These are phyloP conservation scores for Spicauda simplicius DNA, from an alignment of 2,888 invertebrate genomes.

Conservation along the genomic window DNA sequence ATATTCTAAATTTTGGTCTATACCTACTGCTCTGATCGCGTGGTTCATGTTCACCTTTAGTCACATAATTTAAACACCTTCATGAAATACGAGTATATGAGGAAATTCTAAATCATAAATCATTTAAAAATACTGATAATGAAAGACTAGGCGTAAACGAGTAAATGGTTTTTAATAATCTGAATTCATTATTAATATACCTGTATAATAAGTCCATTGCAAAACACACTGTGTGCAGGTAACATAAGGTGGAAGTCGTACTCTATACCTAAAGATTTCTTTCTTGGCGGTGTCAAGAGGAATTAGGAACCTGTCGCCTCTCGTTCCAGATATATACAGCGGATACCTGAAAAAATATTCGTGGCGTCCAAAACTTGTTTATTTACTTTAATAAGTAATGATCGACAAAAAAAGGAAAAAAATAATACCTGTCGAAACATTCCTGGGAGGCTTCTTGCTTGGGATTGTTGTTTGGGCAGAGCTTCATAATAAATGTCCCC, in stretches of 20 bases:
- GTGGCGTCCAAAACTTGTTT: background rate
- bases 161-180: background rate
- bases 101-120: no score
- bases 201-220: conserved; percentile 97
- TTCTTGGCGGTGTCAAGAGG: conserved; percentile 89
- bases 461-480: conserved; percentile 95
- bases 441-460: conserved; percentile 91
- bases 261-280: conserved; percentile 87
- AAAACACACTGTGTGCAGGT: conserved; percentile 95
- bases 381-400: no score
- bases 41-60: no score
- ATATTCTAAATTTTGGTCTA: no score
- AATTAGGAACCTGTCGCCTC: conserved; percentile 89
- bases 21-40: no score
- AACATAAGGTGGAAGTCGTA: conserved; percentile 91
- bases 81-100: no score
- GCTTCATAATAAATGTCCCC: conserved; percentile 92
- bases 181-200: conserved; percentile 56
- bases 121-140: no score
- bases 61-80: no score
- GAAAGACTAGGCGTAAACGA: no score
- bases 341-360: conserved; percentile 84
- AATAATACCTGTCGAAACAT: conserved; percentile 89
- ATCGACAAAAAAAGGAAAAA: no score
- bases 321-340: conserved; percentile 89